Evolutionary conservation across 1,140 invertebrate species (phyloP).

Genomic region (Paracyclopina nana): DNA sequence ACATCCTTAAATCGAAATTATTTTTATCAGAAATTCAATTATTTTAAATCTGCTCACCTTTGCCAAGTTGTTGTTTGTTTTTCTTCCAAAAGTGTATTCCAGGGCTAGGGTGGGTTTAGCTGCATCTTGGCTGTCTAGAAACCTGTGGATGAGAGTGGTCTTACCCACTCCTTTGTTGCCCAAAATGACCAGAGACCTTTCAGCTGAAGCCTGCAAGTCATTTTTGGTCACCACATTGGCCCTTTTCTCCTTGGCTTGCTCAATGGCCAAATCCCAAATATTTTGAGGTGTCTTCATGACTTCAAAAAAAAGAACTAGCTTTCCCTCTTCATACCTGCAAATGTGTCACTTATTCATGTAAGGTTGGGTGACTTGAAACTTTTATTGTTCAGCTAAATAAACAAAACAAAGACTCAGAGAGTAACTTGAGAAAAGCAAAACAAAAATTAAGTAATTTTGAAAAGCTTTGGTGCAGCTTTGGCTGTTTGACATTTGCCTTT

Average conservation of each 20-base stretch:
- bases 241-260: background rate
- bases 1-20: constrained; percentile 35
- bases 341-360: no score
- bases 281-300: background rate
- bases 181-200: constrained; percentile 23
- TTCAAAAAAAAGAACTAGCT: no score
- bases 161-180: constrained; percentile 37
- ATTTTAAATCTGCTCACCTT: constrained; percentile 15
- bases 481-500: no score
- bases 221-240: no score
- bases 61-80: constrained; percentile 47
- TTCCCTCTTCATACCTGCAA: no score
- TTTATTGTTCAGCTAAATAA: no score
- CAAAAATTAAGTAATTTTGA: no score
- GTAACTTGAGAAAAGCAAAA: no score
- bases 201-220: constrained; percentile 17
- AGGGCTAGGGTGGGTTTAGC: constrained; percentile 55
- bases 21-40: constrained; percentile 3
- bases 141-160: constrained; percentile 51
- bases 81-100: constrained; percentile 65
- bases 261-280: background rate
- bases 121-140: constrained; percentile 47
- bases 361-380: no score
- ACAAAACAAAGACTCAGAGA: no score
- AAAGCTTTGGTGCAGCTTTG: no score